Evolutionary conservation across 2,888 invertebrate genomes (phyloP).

Genomic region (Drosophila peninsularis): DNA sequence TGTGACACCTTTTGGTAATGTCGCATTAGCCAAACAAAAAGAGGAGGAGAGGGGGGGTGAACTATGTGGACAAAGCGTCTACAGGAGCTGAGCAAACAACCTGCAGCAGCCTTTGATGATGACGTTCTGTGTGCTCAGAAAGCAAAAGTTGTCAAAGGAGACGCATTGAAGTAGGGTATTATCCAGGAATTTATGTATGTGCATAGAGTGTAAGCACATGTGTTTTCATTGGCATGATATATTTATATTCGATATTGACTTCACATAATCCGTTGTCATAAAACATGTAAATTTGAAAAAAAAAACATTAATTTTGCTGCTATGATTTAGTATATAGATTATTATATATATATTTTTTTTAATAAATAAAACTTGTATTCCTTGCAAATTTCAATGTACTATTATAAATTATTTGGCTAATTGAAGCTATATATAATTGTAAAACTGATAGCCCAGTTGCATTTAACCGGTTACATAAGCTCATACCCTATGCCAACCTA

Average conservation of each 20-base stretch:
- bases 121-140: slow-evolving; percentile 31
- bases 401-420: background rate
- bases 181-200: slow-evolving; percentile 7
- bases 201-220: background rate
- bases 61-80: slow-evolving; percentile 6
- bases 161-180: slow-evolving; percentile 11
- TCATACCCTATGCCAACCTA: slow-evolving; percentile 10
- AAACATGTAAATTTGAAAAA: background rate
- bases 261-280: background rate
- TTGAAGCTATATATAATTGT: too few relatives aligned
- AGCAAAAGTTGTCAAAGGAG: slow-evolving; percentile 38
- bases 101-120: slow-evolving; percentile 8
- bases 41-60: background rate
- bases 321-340: too few relatives aligned
- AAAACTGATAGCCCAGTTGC: background rate
- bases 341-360: too few relatives aligned
- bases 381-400: too few relatives aligned
- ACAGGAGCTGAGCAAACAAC: slow-evolving; percentile 47
- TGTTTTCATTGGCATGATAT: background rate
- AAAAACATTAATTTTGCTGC: too few relatives aligned
- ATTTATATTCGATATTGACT: background rate
- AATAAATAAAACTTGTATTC: too few relatives aligned
- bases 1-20: slow-evolving; percentile 68
- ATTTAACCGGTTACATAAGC: slow-evolving; percentile 2
- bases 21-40: slow-evolving; percentile 55